Base-by-base conservation (phyloP, 2,113 vertebrate genomes). In the Tautogolabrus adspersus region DNA sequence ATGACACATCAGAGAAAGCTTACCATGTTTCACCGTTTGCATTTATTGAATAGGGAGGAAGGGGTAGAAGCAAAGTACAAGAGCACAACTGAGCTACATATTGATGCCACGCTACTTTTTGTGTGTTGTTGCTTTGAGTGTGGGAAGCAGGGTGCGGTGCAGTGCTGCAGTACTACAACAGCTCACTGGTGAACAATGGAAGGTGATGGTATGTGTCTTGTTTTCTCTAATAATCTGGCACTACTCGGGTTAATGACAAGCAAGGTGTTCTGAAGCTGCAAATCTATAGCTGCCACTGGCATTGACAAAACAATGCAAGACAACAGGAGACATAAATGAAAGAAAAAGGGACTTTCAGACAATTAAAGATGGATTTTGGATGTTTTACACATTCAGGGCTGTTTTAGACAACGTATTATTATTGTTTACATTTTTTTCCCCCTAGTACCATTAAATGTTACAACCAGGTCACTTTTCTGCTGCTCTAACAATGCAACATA, bases 201-300 rank as follows among this genome's bases (percentile, higher is more conserved):
- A 67, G 60, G 63, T n/a, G 44, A 63, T 16, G 61, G 19, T 54
- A 73, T 30, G 61, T 18, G 18, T 74, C 46, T 38, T 34, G 6
- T 10, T 18, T 46, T 44, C 52, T 47, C 30, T 71, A 77, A 57
- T 54, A 44, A 30, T 38, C 55, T 22, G 58, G 44, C 13, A 15
- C 19, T 62, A 8, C 56, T 62, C 6, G 61, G 44, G 56, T 77
- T 57, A 37, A 60, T 44, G 22, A 77, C 30, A 11, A 55, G 49
- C 21, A 23, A 61, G 26, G 23, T 6, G 66, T 44, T 85, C 19
- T 67, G 66, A 82, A 82, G 56, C 47, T 69, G 72, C 22, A 16
- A 2, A 2, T 80, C 87, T 87, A 85, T 84, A 87, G 87, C 91
- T 90, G 87, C 88, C 89, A 87, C 77, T 63, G 87, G 85, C 75